Percentiles rank a stretch among this genome's conserved stretches.
These are phyloP conservation scores for Pseudorhombus dupliciocellatus DNA, from an alignment of 2,113 vertebrate genomes.

Conservation along the genomic window DNA sequence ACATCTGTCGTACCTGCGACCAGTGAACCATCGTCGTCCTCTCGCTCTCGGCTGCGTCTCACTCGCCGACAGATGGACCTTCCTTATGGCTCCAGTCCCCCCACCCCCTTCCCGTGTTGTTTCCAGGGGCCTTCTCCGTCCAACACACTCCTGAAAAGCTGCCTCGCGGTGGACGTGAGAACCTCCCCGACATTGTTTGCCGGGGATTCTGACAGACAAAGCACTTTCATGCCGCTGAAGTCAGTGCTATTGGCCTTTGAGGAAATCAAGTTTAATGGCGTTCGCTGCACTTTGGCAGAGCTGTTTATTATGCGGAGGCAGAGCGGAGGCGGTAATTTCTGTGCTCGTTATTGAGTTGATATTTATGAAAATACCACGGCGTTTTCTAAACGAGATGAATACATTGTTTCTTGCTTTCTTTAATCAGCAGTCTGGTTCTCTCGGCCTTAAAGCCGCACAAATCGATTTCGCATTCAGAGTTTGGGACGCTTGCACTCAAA, in stretches of 20 bases:
- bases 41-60: slow-evolving; percentile 48
- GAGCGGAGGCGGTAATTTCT: slow-evolving; percentile 49
- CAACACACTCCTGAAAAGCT: slow-evolving; percentile 56
- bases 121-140: slow-evolving; percentile 42
- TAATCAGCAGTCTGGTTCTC: too few species aligned
- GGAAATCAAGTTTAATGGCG: slow-evolving; percentile 61
- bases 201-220: slow-evolving; percentile 47
- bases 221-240: slow-evolving; percentile 48
- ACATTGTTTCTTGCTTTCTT: too few species aligned
- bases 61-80: slow-evolving; percentile 77
- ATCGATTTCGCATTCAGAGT: too few species aligned
- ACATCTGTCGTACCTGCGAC: slow-evolving; percentile 74
- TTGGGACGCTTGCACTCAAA: too few species aligned
- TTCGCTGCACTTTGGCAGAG: slow-evolving; percentile 50
- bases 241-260: slow-evolving; percentile 47
- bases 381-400: too few species aligned
- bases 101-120: slow-evolving; percentile 57
- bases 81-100: slow-evolving; percentile 74
- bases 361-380: slow-evolving; percentile 38
- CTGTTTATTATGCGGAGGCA: slow-evolving; percentile 50
- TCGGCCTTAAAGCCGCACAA: too few species aligned
- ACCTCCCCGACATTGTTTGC: slow-evolving; percentile 53
- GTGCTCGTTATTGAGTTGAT: slow-evolving; percentile 46
- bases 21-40: slow-evolving; percentile 33
- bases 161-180: slow-evolving; percentile 51